Conservation (phyloP, 2,113 vertebrate species). For the Orientallactaga bullata region DNA sequence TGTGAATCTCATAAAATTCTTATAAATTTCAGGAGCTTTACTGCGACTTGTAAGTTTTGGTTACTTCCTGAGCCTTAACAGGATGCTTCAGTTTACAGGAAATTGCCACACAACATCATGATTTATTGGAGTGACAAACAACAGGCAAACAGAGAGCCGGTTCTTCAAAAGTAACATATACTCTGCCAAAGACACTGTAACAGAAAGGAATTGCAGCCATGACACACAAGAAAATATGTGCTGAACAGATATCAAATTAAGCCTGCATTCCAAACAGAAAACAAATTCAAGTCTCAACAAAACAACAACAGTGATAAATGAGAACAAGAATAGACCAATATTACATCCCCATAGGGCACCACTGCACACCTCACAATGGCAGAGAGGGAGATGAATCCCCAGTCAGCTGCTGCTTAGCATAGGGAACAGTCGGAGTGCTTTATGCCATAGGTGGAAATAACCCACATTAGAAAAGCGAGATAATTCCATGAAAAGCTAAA, state of each 20-base stretch:
- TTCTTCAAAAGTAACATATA: not conserved
- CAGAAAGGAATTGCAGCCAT: not conserved
- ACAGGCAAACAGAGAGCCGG: not conserved
- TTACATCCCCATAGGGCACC: not conserved
- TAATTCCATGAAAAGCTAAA: constrained; percentile 11
- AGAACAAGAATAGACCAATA: not conserved
- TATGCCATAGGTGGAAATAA: not conserved
- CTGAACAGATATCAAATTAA: not conserved
- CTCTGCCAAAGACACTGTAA: not conserved
- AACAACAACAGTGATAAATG: not conserved
- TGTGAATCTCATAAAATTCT: too few relatives aligned
- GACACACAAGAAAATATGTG: not conserved
- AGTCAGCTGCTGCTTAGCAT: not conserved
- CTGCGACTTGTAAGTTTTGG: too few relatives aligned
- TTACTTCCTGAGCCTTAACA: too few relatives aligned
- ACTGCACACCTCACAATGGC: not conserved
- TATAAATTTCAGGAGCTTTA: too few relatives aligned
- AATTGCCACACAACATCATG: too few relatives aligned
- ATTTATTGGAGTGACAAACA: not conserved
- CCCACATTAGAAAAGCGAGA: not conserved
- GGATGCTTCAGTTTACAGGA: too few relatives aligned
- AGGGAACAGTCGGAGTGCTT: not conserved
- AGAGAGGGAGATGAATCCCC: not conserved
- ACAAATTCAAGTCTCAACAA: not conserved
- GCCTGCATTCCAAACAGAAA: not conserved